phyloP scores from a whole-genome alignment of 2,888 invertebrate genomes.

The Pogonocherus hispidulus region DNA sequence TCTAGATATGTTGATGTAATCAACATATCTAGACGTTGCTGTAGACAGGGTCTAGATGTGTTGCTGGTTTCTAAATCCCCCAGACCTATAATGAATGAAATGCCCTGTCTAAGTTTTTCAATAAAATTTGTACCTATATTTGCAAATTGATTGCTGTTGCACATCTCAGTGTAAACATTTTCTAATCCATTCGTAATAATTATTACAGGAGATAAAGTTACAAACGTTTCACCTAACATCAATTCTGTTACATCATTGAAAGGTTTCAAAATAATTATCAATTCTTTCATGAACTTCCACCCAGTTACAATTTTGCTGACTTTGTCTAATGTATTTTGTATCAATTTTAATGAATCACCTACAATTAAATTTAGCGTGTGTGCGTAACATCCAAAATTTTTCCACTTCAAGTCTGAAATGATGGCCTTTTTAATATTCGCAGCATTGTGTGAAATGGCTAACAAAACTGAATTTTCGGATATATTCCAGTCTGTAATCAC shows the following conservation, averaged over 20 bases:
- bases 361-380: slow-evolving; percentile 11
- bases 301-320: slow-evolving; percentile 20
- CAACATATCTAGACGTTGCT: no score
- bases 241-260: slow-evolving; percentile 18
- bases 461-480: slow-evolving; percentile 2
- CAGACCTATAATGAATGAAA: neutral
- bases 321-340: slow-evolving; percentile 7
- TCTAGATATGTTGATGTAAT: slow-evolving; percentile 6
- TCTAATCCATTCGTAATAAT: slow-evolving; percentile 19
- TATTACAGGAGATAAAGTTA: slow-evolving; percentile 23
- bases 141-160: slow-evolving; percentile 9
- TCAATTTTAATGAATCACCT: slow-evolving; percentile 2
- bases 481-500: slow-evolving; percentile 9
- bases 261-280: slow-evolving; percentile 12
- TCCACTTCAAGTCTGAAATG: slow-evolving; percentile 16
- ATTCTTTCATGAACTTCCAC: slow-evolving; percentile 21
- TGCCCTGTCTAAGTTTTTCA: neutral
- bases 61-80: slow-evolving; percentile 14
- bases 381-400: slow-evolving; percentile 2
- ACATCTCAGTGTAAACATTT: slow-evolving; percentile 20
- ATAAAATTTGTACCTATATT: slow-evolving; percentile 9
- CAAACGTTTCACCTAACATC: slow-evolving; percentile 19
- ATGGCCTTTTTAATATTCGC: slow-evolving; percentile 19
- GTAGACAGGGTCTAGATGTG: no score
- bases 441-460: slow-evolving; percentile 9